phyloP scores from a whole-genome alignment of 2,797 vertebrate genomes.

The Crocidura indochinensis region DNA sequence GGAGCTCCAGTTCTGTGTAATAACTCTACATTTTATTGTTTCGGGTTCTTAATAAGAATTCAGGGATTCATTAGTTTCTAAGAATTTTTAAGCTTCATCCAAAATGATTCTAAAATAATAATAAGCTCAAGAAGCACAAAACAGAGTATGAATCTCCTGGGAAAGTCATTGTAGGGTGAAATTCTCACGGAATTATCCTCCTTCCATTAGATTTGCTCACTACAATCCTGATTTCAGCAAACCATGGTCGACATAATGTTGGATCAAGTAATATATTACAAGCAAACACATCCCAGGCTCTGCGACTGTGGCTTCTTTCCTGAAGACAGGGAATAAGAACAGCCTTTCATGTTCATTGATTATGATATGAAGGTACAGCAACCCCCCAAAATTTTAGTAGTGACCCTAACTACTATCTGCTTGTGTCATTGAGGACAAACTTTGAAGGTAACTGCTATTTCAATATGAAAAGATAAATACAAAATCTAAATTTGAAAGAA shows the following conservation, averaged over 20 bases:
- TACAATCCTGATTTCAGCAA: constrained; percentile 58
- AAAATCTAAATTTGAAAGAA: background rate
- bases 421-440: background rate
- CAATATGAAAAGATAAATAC: background rate
- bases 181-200: constrained; percentile 47
- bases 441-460: background rate
- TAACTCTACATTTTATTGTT: constrained; percentile 61
- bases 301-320: background rate
- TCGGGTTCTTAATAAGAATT: constrained; percentile 68
- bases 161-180: constrained; percentile 37
- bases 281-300: background rate
- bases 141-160: constrained; percentile 60
- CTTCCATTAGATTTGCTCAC: constrained; percentile 24
- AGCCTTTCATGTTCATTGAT: background rate
- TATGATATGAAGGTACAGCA: background rate
- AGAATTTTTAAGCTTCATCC: constrained; percentile 74
- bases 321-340: constrained; percentile 16
- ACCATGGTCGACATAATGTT: background rate
- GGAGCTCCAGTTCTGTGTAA: constrained; percentile 59
- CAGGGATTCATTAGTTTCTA: constrained; percentile 67
- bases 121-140: constrained; percentile 69
- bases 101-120: constrained; percentile 73
- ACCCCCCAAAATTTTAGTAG: background rate
- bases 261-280: background rate
- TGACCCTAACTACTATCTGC: background rate